A percentile compares a stretch with the other conserved stretches of the same genome.
These are phyloP conservation scores for Heliconius hermathena DNA, from an alignment of 1,140 invertebrate genomes.

Conservation along the genomic window DNA sequence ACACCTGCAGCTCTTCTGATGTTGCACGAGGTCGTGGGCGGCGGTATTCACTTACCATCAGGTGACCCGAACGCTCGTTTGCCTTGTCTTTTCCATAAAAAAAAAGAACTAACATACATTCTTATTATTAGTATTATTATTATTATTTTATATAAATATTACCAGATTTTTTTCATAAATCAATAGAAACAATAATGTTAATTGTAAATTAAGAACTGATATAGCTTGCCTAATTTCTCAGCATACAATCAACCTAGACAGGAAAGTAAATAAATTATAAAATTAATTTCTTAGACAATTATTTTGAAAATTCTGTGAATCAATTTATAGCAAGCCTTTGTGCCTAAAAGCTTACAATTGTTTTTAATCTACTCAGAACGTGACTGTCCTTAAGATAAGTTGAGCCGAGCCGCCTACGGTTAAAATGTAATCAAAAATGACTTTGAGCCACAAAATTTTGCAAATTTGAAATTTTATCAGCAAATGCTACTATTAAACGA, in stretches of 20 bases:
- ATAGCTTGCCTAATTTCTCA: not conserved
- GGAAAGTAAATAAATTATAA: not conserved
- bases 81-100: no score
- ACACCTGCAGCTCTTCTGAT: no score
- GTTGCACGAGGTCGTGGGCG: no score
- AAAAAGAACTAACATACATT: no score
- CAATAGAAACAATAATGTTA: not conserved
- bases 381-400: constrained; percentile 17
- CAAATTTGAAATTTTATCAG: not conserved
- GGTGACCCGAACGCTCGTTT: no score
- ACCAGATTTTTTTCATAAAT: no score
- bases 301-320: not conserved
- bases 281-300: not conserved
- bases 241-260: not conserved
- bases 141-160: no score
- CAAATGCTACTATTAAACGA: not conserved
- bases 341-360: constrained; percentile 10
- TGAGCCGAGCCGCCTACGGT: constrained; percentile 21
- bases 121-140: no score
- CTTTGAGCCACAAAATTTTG: constrained; percentile 13
- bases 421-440: constrained; percentile 36
- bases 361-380: constrained; percentile 12
- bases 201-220: not conserved
- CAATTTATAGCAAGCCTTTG: constrained; percentile 1
- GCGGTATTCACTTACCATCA: no score